A percentile compares a stretch with the other conserved stretches of the same genome.
Evolutionary conservation across 2,113 vertebrate species (phyloP).

Genomic region (Phyllostomus hastatus): DNA sequence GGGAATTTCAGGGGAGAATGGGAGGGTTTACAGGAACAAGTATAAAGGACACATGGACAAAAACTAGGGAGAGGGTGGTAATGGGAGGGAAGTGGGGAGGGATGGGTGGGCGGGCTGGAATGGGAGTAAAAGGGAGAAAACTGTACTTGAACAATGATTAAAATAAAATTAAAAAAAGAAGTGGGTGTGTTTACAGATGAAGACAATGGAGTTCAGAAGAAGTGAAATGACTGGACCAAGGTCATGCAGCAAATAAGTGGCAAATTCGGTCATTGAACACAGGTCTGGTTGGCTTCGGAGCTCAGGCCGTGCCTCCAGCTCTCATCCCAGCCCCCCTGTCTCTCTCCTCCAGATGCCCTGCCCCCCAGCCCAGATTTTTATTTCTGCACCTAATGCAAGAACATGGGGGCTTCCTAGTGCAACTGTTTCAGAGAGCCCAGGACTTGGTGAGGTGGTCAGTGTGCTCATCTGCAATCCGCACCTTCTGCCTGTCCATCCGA

Average conservation of each 20-base stretch:
- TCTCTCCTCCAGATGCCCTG: neutral
- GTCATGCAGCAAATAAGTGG: neutral
- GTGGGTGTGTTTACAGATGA: neutral
- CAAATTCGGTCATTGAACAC: neutral
- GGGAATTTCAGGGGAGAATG: too few species aligned
- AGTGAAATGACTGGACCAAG: neutral
- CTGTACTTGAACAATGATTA: too few species aligned
- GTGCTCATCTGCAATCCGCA: neutral
- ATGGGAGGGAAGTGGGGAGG: too few species aligned
- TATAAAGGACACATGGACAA: too few species aligned
- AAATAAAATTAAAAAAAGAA: too few species aligned
- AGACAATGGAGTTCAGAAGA: neutral
- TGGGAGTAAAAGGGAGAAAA: too few species aligned
- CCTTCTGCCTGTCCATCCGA: neutral
- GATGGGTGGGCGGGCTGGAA: too few species aligned
- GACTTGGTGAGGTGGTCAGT: neutral
- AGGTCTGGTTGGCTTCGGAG: neutral
- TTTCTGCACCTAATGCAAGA: neutral
- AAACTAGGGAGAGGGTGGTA: too few species aligned
- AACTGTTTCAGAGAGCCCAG: neutral
- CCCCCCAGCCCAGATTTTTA: neutral
- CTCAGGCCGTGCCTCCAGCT: neutral
- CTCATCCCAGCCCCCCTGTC: neutral
- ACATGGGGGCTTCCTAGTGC: neutral
- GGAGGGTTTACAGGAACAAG: too few species aligned